phyloP scores from a whole-genome alignment of 1,140 invertebrate genomes.

The Eriocheir sinensis region DNA sequence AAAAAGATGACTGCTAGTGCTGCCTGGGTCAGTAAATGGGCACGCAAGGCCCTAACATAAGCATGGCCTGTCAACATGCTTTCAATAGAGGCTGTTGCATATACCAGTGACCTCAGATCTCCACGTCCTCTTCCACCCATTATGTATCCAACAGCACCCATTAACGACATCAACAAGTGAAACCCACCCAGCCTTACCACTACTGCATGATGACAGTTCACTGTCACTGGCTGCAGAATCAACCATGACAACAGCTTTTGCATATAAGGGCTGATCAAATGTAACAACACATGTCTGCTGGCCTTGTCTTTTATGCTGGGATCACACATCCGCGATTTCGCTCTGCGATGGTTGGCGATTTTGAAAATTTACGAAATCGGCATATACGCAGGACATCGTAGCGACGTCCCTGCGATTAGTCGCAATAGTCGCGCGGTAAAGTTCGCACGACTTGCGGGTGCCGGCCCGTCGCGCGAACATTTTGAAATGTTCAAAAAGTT shows the following conservation, averaged over 20 bases:
- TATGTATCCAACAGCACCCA: constrained; percentile 26
- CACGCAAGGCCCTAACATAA: background rate
- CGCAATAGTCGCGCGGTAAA: too few species aligned
- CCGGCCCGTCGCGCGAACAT: too few species aligned
- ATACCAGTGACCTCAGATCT: background rate
- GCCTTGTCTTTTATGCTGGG: background rate
- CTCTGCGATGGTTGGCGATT: too few species aligned
- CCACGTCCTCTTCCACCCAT: constrained; percentile 6
- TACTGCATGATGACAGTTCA: background rate
- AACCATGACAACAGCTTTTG: background rate
- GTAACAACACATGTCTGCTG: background rate
- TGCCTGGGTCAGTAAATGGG: constrained; percentile 12
- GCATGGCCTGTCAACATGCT: background rate
- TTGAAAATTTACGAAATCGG: too few species aligned
- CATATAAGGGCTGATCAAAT: constrained; percentile 18
- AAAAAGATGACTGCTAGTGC: background rate
- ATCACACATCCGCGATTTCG: background rate
- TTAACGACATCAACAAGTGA: constrained; percentile 30
- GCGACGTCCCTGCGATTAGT: too few species aligned
- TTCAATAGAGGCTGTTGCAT: background rate
- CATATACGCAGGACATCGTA: too few species aligned
- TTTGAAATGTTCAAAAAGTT: too few species aligned
- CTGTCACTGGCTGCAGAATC: constrained; percentile 20
- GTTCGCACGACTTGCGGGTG: too few species aligned
- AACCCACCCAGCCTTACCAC: constrained; percentile 21